These are phyloP conservation scores for Eurois occulta DNA, from an alignment of 2,888 invertebrate genomes.

Conservation along the genomic window DNA sequence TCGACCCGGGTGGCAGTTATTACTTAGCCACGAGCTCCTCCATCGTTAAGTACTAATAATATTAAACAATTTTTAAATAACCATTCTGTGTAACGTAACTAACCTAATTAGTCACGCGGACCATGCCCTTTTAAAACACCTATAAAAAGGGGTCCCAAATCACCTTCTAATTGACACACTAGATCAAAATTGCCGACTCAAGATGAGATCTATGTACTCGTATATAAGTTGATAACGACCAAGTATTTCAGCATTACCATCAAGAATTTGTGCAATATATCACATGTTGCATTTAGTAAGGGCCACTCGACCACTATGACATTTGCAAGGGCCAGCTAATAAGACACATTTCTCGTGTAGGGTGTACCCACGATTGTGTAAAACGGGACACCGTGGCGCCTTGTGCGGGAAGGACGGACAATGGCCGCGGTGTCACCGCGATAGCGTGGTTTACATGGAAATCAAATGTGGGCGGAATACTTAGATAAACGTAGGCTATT, in stretches of 20 bases:
- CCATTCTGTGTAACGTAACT: background rate
- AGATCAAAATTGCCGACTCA: slow-evolving; percentile 24
- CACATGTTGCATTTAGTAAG: slow-evolving; percentile 66
- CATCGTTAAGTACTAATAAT: background rate
- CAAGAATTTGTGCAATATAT: slow-evolving; percentile 67
- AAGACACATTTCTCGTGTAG: slow-evolving; percentile 83
- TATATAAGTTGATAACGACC: slow-evolving; percentile 37
- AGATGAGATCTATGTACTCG: slow-evolving; percentile 35
- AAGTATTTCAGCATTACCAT: slow-evolving; percentile 56
- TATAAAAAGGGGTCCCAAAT: background rate
- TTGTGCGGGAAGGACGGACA: slow-evolving; percentile 80
- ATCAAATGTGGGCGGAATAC: slow-evolving; percentile 53
- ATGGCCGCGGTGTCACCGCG: slow-evolving; percentile 77
- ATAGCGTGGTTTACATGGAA: slow-evolving; percentile 71
- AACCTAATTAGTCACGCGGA: background rate
- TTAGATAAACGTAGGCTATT: slow-evolving; percentile 28
- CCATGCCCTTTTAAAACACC: background rate
- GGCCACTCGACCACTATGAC: slow-evolving; percentile 72
- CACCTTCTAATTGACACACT: slow-evolving; percentile 36
- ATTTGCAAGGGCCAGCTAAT: slow-evolving; percentile 82
- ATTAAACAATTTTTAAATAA: background rate
- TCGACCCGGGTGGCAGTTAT: no score
- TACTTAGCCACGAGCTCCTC: no score
- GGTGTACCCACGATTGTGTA: slow-evolving; percentile 79
- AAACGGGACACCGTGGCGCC: slow-evolving; percentile 79